Evolutionary conservation across 2,113 vertebrate species (phyloP), one percentile per base, ranked within the genome.

Genomic region (Ploceus nigricollis): DNA sequence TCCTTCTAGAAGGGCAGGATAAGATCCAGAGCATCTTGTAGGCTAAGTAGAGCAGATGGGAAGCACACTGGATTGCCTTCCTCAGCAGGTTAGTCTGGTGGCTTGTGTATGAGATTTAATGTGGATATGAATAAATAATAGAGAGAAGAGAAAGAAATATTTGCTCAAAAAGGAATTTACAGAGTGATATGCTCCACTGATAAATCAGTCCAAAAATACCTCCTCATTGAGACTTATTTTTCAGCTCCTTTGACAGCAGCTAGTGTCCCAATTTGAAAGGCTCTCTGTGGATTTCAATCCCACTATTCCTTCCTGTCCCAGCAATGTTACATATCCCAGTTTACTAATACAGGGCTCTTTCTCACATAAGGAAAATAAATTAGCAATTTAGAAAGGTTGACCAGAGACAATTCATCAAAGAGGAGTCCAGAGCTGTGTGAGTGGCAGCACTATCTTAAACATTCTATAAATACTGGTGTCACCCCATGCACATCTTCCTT

Each of bases 91-190:
- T 96, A 87, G 87, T 94, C 91, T 96, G 93, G 47, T 25, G 33
- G 79, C 51, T 96, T 78, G 69, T 81, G 33, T 87, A 40, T 77
- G 83, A 96, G 86, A 77, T 87, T 97, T 94, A 95, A 96, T 95
- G 87, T 91, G 66, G 40, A 40, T 86, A 95, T 97, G 89, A 98
- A 97, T 97, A 95, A 97, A 97, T 97, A 95, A 97, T 96, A 84
- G 81, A 61, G 60, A 35, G 71, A 69, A 77, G 75, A 39, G 72
- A 73, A 85, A 90, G 70, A 90, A 92, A 93, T 94, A 81, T 95
- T 96, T 97, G 82, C 89, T 87, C 60, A 83, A 90, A 96, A 85
- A 24, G 53, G 88, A 93, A 61, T 51, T 91, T 94, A 93, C 88
- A 86, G 92, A 94, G 79, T 61, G 15, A 88, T 95, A 45, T 77